phyloP scores from a whole-genome alignment of 64 coral and sea anemone genomes.

The Dendronephthya gigantea region DNA sequence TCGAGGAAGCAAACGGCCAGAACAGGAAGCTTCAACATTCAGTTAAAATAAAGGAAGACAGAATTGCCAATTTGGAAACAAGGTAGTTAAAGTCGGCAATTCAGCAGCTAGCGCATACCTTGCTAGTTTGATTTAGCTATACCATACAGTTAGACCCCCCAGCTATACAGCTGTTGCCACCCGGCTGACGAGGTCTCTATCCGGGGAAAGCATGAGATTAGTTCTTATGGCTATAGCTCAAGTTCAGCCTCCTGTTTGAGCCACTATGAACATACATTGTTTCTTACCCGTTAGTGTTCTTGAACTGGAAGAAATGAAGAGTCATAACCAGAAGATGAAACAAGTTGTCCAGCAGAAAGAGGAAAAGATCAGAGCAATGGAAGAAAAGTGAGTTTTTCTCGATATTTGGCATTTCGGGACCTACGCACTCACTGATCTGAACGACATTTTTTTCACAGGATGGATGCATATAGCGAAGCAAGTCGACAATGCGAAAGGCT shows the following conservation, averaged over 20 bases:
- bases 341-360: constrained; percentile 68
- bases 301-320: constrained; percentile 44
- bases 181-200: too few relatives aligned
- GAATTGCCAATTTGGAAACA: constrained; percentile 58
- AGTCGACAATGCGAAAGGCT: constrained; percentile 2
- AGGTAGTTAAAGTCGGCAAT: constrained; percentile 18
- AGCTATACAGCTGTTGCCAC: too few relatives aligned
- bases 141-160: too few relatives aligned
- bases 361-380: constrained; percentile 62
- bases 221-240: neutral
- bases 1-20: constrained; percentile 52
- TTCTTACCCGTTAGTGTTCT: constrained; percentile 52
- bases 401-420: too few relatives aligned
- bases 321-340: constrained; percentile 56
- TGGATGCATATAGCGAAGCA: neutral
- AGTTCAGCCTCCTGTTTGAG: neutral
- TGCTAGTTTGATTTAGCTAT: too few relatives aligned
- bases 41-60: constrained; percentile 66
- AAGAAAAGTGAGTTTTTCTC: constrained; percentile 48
- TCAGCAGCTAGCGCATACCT: too few relatives aligned
- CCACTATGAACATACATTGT: too few relatives aligned
- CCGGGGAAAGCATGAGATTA: neutral
- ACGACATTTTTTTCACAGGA: neutral
- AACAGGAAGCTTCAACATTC: constrained; percentile 71
- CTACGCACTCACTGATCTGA: neutral